A percentile compares a stretch with the other conserved stretches of the same genome.
phyloP scores from a whole-genome alignment of 2,797 vertebrate genomes.

The Anguilla anguilla region DNA sequence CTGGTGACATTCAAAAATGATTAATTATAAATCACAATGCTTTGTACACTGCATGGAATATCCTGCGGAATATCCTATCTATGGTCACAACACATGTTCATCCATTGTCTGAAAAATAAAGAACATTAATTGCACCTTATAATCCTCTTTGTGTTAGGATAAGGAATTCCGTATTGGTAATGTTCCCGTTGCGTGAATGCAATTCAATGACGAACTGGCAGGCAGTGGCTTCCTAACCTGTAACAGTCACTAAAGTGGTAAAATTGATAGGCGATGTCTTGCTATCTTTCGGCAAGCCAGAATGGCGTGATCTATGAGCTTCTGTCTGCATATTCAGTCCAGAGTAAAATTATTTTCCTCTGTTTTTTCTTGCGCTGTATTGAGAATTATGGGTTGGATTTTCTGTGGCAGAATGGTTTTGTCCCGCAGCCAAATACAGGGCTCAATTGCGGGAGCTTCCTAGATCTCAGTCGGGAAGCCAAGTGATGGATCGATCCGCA shows the following conservation, averaged over 20 bases:
- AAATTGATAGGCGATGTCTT: background rate
- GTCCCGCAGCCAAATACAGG: constrained; percentile 18
- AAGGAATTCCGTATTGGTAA: background rate
- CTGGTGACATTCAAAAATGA: constrained; percentile 14
- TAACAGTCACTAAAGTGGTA: background rate
- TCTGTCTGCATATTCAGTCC: background rate
- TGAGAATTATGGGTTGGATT: constrained; percentile 14
- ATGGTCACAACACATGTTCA: background rate
- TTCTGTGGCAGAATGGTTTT: constrained; percentile 12
- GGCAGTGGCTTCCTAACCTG: background rate
- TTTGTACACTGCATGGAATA: background rate
- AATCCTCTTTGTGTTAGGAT: background rate
- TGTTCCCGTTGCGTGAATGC: background rate
- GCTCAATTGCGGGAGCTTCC: background rate
- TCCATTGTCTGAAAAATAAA: background rate
- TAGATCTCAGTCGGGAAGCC: background rate
- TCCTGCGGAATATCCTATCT: background rate
- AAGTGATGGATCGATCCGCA: background rate
- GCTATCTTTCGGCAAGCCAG: background rate
- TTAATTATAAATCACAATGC: constrained; percentile 5
- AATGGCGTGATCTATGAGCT: background rate
- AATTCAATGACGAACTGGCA: background rate
- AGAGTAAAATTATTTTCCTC: background rate
- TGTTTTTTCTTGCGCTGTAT: background rate
- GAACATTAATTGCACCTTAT: background rate